These are phyloP conservation scores for Furcula furcula DNA, from an alignment of 2,888 invertebrate genomes.

Conservation along the genomic window DNA sequence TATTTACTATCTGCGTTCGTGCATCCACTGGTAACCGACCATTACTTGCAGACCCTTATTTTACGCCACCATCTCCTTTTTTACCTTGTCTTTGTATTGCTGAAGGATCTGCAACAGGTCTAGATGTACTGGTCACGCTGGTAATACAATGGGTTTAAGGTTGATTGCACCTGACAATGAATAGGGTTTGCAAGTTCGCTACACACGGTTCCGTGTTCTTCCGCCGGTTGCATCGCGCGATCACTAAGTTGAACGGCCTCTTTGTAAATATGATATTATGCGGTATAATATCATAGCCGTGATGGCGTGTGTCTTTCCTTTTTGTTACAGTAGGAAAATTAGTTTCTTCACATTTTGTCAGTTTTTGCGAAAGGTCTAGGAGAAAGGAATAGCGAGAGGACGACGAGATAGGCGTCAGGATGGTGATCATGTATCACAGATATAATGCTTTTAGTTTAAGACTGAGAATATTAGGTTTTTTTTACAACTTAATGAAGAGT, in stretches of 20 bases:
- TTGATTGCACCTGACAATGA: conserved; percentile 71
- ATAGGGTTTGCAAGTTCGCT: conserved; percentile 53
- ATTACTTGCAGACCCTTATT: conserved; percentile 19
- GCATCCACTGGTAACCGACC: conserved; percentile 47
- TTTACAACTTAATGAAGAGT: too few relatives aligned
- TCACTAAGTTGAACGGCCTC: conserved; percentile 48
- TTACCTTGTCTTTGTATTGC: conserved; percentile 4
- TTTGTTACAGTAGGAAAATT: too few relatives aligned
- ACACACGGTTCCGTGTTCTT: conserved; percentile 45
- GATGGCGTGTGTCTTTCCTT: neutral
- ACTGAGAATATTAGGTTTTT: too few relatives aligned
- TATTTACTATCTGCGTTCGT: conserved; percentile 54
- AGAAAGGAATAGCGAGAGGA: too few relatives aligned
- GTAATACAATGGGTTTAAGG: conserved; percentile 71
- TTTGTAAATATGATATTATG: conserved; percentile 27
- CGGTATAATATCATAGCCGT: conserved; percentile 7
- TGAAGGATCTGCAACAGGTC: conserved; percentile 32
- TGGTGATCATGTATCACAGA: too few relatives aligned
- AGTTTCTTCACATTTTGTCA: too few relatives aligned
- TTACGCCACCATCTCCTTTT: conserved; percentile 21
- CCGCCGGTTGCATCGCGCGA: conserved; percentile 53
- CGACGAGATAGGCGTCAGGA: too few relatives aligned
- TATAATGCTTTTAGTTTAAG: too few relatives aligned
- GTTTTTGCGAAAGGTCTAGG: too few relatives aligned
- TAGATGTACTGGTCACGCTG: conserved; percentile 27